Base-by-base conservation (phyloP, 2,797 vertebrate species). In the Jordanella pulchra region DNA sequence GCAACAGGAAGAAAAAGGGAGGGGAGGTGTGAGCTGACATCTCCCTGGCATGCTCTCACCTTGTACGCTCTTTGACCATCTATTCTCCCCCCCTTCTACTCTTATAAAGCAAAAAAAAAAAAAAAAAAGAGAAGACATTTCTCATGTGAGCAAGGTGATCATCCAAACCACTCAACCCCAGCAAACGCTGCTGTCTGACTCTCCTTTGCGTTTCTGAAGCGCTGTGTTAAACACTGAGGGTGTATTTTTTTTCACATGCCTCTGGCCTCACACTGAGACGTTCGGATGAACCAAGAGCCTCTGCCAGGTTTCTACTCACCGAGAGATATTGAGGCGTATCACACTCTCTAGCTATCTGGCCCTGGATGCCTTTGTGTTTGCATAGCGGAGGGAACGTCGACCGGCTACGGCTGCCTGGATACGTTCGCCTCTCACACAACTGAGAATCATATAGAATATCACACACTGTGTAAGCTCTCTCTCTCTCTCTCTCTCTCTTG, bases 11-110 rank as follows among this genome's bases (percentile, higher is more conserved):
- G 76, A 84, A 85, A 84, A 81, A 72, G 82, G 83, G 87, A 87
- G 87, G 84, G 80, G 77, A 84, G 80, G 88, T 90, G 89, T 78
- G 85, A 90, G 86, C 72, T 87, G 91, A 92, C 86, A 91, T 90
- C 77, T 90, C 82, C 86, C 83, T 92, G 87, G 90, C 91, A 92
- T 90, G 76, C 50, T 72, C 85, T 92, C 87, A 90, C 92, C 91
- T 92, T 69, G 79, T 72, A 82, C 89, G 87, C 89, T 90, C 89
- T 90, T 71, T 87, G 86, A 86, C 87, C 86, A 84, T 69, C 88
- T 72, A 67, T 18, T 39, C 35, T 77, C 71, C 78, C 54, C 76
- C 67, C 72, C 67, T 73, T 78, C 66, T 47, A 80, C 80, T 88
- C 84, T 88, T 77, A 88, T 83, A 78, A 89, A 87, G 78, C 15